Conservation (phyloP, 1,140 invertebrate genomes). For the Asobara japonica region DNA sequence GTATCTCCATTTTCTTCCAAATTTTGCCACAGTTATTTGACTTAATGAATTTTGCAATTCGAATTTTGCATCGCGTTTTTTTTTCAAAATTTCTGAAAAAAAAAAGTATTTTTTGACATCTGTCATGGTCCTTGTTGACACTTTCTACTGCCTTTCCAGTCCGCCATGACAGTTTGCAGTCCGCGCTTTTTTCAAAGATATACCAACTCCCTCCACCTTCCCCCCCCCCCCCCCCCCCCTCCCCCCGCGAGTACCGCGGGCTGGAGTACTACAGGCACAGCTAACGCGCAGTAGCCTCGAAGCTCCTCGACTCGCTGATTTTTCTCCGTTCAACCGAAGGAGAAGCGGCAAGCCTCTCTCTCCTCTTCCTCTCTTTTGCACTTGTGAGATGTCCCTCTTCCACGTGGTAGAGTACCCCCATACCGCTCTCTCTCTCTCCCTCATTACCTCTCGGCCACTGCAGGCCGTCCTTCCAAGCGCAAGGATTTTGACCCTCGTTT, state of each 20-base stretch:
- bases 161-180: no score
- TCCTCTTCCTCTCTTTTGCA: not conserved
- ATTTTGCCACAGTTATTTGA: no score
- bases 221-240: not conserved
- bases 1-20: no score
- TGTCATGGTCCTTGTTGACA: no score
- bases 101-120: no score
- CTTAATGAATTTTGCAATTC: no score
- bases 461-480: conserved; percentile 45
- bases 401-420: conserved; percentile 23
- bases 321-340: conserved; percentile 22
- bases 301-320: conserved; percentile 39
- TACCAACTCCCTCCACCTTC: no score
- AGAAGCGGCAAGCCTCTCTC: conserved; percentile 13
- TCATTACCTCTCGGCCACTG: conserved; percentile 30
- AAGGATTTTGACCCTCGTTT: conserved; percentile 68
- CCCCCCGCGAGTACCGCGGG: not conserved
- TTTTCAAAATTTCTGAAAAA: no score
- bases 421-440: conserved; percentile 27
- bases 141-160: no score
- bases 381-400: conserved; percentile 19
- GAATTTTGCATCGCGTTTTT: no score
- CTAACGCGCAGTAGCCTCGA: conserved; percentile 63
- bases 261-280: conserved; percentile 60
- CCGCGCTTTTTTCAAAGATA: no score